A percentile compares a stretch with the other conserved stretches of the same genome.
Evolutionary conservation across 2,797 vertebrate genomes (phyloP).

Genomic region (Natrix natrix): DNA sequence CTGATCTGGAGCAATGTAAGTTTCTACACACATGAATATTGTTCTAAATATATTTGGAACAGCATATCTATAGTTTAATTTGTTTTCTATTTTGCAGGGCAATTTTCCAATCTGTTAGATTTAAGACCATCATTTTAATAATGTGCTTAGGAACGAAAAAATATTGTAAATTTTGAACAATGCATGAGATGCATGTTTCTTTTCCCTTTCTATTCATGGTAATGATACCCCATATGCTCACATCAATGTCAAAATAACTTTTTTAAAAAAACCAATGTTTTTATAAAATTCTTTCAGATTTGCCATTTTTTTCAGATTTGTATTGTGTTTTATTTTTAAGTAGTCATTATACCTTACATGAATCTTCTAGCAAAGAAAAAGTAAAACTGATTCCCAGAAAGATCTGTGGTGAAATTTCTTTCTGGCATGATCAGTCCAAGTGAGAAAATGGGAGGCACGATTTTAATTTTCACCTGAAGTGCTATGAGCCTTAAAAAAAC

Average conservation of each 20-base stretch:
- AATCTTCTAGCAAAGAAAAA: background rate
- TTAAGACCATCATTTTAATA: background rate
- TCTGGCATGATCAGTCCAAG: background rate
- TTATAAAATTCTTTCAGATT: background rate
- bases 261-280: background rate
- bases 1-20: no score
- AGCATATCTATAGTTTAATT: background rate
- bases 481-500: background rate
- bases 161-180: background rate
- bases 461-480: background rate
- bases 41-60: background rate
- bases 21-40: background rate
- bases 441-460: background rate
- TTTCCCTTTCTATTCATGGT: background rate
- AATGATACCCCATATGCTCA: background rate
- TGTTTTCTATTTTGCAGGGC: background rate
- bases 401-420: background rate
- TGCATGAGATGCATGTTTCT: background rate
- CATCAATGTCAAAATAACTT: background rate
- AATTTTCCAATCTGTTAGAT: background rate
- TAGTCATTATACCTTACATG: background rate
- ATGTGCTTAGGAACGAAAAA: background rate
- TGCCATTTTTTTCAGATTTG: background rate
- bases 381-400: background rate
- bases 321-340: background rate